Evolutionary conservation across 2,888 invertebrate species (phyloP), one percentile per base, ranked within the genome.

Genomic region (Lysandra bellargus): DNA sequence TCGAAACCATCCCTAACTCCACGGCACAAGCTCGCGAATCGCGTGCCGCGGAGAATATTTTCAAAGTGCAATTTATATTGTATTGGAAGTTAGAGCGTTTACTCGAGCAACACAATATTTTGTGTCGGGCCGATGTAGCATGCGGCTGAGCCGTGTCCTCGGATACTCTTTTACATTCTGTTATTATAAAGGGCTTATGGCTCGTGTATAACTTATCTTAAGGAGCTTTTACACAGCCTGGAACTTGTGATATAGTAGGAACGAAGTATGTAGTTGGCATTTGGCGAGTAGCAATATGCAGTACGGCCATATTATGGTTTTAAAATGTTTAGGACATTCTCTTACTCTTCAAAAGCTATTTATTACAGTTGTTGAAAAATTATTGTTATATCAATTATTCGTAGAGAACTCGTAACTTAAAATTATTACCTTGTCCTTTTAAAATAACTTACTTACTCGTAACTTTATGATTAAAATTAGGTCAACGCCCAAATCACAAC

Each of bases 51-150:
- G 90, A 86, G 88, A 89, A 86, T 88, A 91, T 94, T 92, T 94
- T 92, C 91, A 92, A 91, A 93, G 92, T 93, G 94, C 94, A 94
- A 94, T 94, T 94, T 94, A 94, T 94, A 92, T 92, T 93, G 93
- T 94, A 93, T 94, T 93, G 93, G 92, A 92, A 92, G 91, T 91
- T 91, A 90, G 89, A 91, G 88, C 90, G 89, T 90, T 92, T 90
- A 90, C 89, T 85, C 88, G 83, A 85, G 86, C 87, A 88, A 90
- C 88, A 90, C 90, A 90, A 91, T 92, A 92, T 92, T 93, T 93
- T 92, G 91, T 91, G 89, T 87, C 85, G 87, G 84, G 87, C 87
- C 91, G 89, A 89, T 89, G 91, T 89, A 88, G 87, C 87, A 87
- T 88, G 87, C 87, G 87, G 85, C 88, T 89, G 87, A 88, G 85